Conservation (phyloP, 2,888 invertebrate species). For the Lingula anatina region DNA sequence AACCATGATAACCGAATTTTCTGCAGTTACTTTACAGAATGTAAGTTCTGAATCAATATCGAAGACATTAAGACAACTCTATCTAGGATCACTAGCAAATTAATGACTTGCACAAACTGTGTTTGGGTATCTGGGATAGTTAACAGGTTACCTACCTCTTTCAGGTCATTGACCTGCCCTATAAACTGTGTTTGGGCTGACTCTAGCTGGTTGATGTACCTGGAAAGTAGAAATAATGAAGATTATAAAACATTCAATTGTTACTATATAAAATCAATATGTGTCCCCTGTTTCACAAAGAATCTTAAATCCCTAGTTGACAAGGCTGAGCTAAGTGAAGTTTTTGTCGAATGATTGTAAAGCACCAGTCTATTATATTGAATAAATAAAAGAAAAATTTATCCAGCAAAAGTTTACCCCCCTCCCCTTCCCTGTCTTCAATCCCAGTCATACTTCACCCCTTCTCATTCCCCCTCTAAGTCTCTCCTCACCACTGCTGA, state of each 20-base stretch:
- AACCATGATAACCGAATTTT: background rate
- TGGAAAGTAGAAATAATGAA: slow-evolving; percentile 56
- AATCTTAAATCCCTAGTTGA: no score
- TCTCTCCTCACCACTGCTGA: slow-evolving; percentile 62
- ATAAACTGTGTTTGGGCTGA: slow-evolving; percentile 75
- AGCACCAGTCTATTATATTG: no score
- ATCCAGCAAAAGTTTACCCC: no score
- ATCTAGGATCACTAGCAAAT: background rate
- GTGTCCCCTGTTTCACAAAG: no score
- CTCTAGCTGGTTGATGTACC: slow-evolving; percentile 72
- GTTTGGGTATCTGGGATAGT: background rate
- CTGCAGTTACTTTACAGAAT: background rate
- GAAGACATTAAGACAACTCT: background rate
- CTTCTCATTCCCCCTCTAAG: no score
- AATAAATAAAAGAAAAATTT: no score
- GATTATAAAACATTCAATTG: no score
- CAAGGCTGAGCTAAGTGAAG: no score
- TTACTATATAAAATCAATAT: no score
- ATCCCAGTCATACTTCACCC: no score
- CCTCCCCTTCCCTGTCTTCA: no score
- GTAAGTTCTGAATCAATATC: background rate
- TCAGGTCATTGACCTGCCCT: slow-evolving; percentile 76
- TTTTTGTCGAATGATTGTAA: no score
- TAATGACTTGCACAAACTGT: background rate
- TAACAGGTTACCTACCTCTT: slow-evolving; percentile 60